Evolutionary conservation across 2,113 vertebrate genomes (phyloP).

Genomic region (Eretmochelys imbricata): DNA sequence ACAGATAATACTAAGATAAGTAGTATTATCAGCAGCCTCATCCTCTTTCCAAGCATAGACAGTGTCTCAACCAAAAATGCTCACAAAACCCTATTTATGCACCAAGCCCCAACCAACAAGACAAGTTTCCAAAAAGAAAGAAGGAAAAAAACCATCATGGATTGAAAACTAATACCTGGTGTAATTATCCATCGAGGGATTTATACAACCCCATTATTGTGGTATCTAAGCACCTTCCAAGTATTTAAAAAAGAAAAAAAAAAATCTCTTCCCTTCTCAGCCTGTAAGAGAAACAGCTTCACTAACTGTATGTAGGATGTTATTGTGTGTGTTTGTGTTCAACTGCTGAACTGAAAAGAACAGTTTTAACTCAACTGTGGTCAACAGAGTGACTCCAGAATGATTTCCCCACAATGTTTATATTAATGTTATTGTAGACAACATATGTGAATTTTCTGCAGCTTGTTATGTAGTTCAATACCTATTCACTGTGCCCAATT

Average conservation of each 20-base stretch:
- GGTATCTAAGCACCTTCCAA: neutral
- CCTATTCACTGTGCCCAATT: neutral
- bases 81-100: neutral
- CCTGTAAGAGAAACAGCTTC: neutral
- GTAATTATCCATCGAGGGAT: constrained; percentile 3
- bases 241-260: neutral
- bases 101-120: neutral
- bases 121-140: constrained; percentile 22
- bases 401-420: neutral
- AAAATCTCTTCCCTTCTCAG: neutral
- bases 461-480: neutral
- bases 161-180: constrained; percentile 11
- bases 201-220: neutral
- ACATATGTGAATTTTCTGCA: neutral
- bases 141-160: neutral
- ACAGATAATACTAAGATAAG: neutral
- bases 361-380: neutral
- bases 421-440: neutral
- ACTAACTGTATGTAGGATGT: neutral
- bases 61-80: neutral
- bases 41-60: neutral
- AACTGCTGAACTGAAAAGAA: neutral
- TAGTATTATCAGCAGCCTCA: neutral
- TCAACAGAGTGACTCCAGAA: neutral
- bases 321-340: neutral